These are phyloP conservation scores for Sycobia sp. DNA, from an alignment of 1,140 invertebrate genomes.

Conservation along the genomic window DNA sequence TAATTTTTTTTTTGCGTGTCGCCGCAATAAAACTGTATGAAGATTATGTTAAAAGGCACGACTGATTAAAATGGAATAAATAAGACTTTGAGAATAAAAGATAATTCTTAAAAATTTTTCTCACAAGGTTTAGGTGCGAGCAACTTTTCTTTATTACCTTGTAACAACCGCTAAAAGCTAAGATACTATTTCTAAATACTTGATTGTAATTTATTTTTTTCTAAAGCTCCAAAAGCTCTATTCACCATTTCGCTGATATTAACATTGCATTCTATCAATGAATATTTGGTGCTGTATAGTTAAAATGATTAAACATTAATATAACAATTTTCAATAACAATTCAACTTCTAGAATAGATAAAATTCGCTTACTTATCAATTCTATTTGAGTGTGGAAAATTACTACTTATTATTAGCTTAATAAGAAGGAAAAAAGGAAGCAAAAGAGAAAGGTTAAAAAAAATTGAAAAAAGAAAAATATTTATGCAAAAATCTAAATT, in stretches of 20 bases:
- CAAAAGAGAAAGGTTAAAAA: conserved; percentile 29
- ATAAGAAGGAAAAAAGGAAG: conserved; percentile 23
- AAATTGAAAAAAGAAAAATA: conserved; percentile 31
- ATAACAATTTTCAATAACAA: conserved; percentile 22
- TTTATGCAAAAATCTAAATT: conserved; percentile 52
- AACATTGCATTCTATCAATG: conserved; percentile 7
- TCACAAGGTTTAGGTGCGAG: conserved; percentile 15
- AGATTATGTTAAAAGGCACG: conserved; percentile 53
- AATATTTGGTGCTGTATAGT: conserved; percentile 19
- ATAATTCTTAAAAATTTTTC: conserved; percentile 47
- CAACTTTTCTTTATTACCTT: conserved; percentile 9
- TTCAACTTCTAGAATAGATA: conserved; percentile 19
- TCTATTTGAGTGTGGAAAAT: conserved; percentile 3
- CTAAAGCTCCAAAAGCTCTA: conserved; percentile 15
- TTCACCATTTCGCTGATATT: conserved; percentile 1
- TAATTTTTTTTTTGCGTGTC: conserved; percentile 43
- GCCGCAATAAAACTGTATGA: conserved; percentile 45
- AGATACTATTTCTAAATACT: conserved; percentile 18
- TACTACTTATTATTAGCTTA: conserved; percentile 12
- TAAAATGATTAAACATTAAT: conserved; percentile 29
- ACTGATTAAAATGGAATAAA: conserved; percentile 53
- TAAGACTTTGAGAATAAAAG: conserved; percentile 44
- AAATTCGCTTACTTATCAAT: conserved; percentile 20
- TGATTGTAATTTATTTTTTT: conserved; percentile 23
- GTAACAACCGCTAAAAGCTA: conserved; percentile 14